Conservation (phyloP, 2,888 invertebrate species). For the Drosophila kambysellisi region DNA sequence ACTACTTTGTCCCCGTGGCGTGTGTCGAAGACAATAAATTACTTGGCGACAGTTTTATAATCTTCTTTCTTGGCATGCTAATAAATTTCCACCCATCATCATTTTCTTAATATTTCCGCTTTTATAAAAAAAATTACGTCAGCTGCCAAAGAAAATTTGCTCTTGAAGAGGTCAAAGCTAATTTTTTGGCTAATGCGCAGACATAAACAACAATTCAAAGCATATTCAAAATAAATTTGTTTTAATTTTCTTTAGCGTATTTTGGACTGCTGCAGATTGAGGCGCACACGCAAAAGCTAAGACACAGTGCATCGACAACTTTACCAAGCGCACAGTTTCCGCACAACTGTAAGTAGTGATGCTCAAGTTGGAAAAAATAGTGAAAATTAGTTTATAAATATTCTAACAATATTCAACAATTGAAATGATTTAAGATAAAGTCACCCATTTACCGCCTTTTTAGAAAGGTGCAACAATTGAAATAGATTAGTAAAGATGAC, state of each 20-base stretch:
- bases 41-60: conserved; percentile 18
- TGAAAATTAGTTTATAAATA: conserved; percentile 12
- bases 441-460: conserved; percentile 60
- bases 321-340: conserved; percentile 33
- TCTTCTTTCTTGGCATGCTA: conserved; percentile 13
- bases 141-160: conserved; percentile 37
- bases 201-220: conserved; percentile 8
- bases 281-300: neutral
- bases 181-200: conserved; percentile 23
- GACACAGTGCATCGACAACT: conserved; percentile 7
- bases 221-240: conserved; percentile 23
- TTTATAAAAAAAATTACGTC: conserved; percentile 50
- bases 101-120: conserved; percentile 20
- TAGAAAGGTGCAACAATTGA: conserved; percentile 24
- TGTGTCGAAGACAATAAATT: conserved; percentile 19
- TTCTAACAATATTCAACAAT: conserved; percentile 2
- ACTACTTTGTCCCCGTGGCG: neutral
- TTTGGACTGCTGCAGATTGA: conserved; percentile 16
- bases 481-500: conserved; percentile 41
- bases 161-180: conserved; percentile 34
- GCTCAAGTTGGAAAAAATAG: neutral
- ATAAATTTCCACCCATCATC: conserved; percentile 27
- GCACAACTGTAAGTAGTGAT: conserved; percentile 16
- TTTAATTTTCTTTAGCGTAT: conserved; percentile 2
- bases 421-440: conserved; percentile 9